phyloP scores from a whole-genome alignment of 2,113 vertebrate species.

The Clinocottus analis region DNA sequence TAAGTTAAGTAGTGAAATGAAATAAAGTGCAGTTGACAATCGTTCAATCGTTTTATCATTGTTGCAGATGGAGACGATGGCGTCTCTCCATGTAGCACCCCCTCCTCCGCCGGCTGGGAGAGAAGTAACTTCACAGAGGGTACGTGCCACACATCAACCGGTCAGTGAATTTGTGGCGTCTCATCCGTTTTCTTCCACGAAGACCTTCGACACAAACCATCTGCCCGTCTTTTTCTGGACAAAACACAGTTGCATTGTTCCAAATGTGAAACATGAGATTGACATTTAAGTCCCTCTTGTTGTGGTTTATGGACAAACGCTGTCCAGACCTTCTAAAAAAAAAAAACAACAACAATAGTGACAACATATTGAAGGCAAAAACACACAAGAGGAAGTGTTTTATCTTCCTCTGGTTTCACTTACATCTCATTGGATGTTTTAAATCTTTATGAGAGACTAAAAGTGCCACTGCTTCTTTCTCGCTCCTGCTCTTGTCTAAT shows the following conservation, averaged over 20 bases:
- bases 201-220: slow-evolving; percentile 13
- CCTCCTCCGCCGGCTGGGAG: slow-evolving; percentile 76
- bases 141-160: slow-evolving; percentile 56
- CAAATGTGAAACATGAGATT: slow-evolving; percentile 47
- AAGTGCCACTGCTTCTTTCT: slow-evolving; percentile 9
- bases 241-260: neutral
- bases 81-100: slow-evolving; percentile 76
- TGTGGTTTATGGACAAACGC: slow-evolving; percentile 31
- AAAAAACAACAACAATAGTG: neutral
- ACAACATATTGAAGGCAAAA: neutral
- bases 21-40: neutral
- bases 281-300: slow-evolving; percentile 41
- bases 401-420: slow-evolving; percentile 6
- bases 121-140: slow-evolving; percentile 82
- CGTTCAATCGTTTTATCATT: neutral
- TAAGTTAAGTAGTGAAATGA: neutral
- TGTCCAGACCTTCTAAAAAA: slow-evolving; percentile 5
- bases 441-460: slow-evolving; percentile 18
- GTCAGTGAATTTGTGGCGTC: neutral
- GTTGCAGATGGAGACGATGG: slow-evolving; percentile 81
- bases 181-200: slow-evolving; percentile 19
- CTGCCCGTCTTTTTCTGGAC: slow-evolving; percentile 17
- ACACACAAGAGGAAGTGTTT: slow-evolving; percentile 20
- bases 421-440: slow-evolving; percentile 34
- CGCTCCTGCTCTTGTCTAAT: slow-evolving; percentile 29